Evolutionary conservation across 2,888 invertebrate species (phyloP).

Genomic region (Dryomyza anilis): DNA sequence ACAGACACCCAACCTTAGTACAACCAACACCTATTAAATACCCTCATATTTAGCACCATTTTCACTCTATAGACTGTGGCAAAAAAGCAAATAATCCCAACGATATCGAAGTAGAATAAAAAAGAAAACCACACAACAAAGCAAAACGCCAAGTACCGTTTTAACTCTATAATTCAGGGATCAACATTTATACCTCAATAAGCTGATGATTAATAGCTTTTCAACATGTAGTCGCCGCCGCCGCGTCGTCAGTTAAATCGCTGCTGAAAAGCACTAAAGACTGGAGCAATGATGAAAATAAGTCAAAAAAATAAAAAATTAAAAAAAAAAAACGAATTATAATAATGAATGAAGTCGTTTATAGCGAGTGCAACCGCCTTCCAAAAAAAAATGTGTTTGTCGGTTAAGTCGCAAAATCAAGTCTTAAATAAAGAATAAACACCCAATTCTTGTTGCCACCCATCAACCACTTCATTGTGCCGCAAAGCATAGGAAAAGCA

Average conservation of each 20-base stretch:
- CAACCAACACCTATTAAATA: too few relatives aligned
- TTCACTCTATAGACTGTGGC: too few relatives aligned
- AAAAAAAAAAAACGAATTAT: background rate
- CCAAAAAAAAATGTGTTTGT: background rate
- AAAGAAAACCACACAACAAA: too few relatives aligned
- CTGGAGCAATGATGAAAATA: background rate
- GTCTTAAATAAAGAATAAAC: conserved; percentile 6
- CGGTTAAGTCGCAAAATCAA: too few relatives aligned
- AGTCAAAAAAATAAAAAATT: background rate
- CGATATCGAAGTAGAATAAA: too few relatives aligned
- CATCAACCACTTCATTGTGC: conserved; percentile 9
- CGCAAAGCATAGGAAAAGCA: background rate
- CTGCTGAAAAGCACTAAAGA: background rate
- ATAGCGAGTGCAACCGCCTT: background rate
- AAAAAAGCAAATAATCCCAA: too few relatives aligned
- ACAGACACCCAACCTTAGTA: too few relatives aligned
- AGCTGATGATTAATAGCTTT: conserved; percentile 40
- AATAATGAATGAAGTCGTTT: background rate
- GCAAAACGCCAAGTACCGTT: too few relatives aligned
- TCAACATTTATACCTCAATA: conserved; percentile 41
- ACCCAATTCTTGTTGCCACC: background rate
- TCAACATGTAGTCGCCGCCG: conserved; percentile 28
- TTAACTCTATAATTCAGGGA: conserved; percentile 30
- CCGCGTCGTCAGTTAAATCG: too few relatives aligned
- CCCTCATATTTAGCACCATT: too few relatives aligned